These are phyloP conservation scores for Chaitophorus viminalis DNA, from an alignment of 2,888 invertebrate species.

Conservation along the genomic window DNA sequence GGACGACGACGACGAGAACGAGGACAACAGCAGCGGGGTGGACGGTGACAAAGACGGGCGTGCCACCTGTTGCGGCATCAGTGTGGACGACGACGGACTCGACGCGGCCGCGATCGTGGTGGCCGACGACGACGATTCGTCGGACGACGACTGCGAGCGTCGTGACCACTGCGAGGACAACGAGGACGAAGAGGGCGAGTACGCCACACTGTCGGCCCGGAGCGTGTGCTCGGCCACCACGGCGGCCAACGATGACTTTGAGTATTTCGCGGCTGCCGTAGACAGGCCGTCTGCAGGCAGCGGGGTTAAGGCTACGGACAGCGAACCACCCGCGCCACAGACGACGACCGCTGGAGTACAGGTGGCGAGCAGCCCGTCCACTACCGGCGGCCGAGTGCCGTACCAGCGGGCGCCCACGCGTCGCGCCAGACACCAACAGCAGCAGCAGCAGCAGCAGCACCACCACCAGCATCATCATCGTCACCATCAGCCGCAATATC, in stretches of 20 bases:
- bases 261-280: conserved; percentile 68
- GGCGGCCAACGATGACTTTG: conserved; percentile 75
- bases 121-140: conserved; percentile 37
- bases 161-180: conserved; percentile 8
- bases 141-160: conserved; percentile 67
- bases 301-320: neutral
- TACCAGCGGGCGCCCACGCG: conserved; percentile 51
- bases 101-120: neutral
- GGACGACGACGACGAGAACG: conserved; percentile 63
- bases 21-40: neutral
- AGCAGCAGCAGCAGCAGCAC: neutral
- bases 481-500: neutral
- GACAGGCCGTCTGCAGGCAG: neutral
- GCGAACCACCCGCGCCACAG: neutral
- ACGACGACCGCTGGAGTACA: neutral
- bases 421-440: conserved; percentile 43
- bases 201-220: conserved; percentile 67
- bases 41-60: conserved; percentile 46
- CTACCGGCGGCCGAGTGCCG: neutral
- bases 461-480: conserved; percentile 1
- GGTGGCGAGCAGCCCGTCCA: neutral
- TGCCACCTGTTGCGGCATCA: conserved; percentile 48
- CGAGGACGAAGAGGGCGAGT: conserved; percentile 68
- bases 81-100: conserved; percentile 58
- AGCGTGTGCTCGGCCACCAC: conserved; percentile 74